A percentile compares a stretch with the other conserved stretches of the same genome.
Evolutionary conservation across 2,113 vertebrate genomes (phyloP).

Genomic region (Chlorodrepanis virens): DNA sequence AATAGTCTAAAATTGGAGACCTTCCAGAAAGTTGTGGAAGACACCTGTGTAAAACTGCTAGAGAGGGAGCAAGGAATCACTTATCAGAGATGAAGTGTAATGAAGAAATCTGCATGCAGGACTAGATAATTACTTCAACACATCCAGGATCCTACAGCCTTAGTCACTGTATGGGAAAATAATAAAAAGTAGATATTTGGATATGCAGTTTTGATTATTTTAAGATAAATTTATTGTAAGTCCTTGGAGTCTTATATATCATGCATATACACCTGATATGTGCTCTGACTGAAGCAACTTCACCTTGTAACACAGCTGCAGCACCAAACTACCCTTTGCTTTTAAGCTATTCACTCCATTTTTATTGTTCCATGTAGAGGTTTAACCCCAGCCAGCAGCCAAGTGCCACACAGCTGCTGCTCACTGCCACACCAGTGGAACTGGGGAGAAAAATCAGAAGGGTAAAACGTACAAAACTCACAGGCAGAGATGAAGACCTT

Average conservation of each 20-base stretch:
- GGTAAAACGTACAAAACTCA: neutral
- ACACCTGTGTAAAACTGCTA: neutral
- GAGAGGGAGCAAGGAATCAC: neutral
- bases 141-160: neutral
- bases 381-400: neutral
- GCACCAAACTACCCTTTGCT: neutral
- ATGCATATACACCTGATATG: neutral
- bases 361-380: neutral
- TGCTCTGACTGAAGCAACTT: neutral
- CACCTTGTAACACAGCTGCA: neutral
- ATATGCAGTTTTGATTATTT: neutral
- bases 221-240: neutral
- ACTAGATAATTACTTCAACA: neutral
- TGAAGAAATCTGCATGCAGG: neutral
- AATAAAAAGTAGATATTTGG: fast-evolving
- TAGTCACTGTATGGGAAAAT: neutral
- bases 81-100: neutral
- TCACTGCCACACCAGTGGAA: too few species aligned
- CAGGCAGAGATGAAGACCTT: neutral
- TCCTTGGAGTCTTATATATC: neutral
- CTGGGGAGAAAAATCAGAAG: neutral
- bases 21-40: neutral
- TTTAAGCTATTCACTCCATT: neutral
- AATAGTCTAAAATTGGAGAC: neutral
- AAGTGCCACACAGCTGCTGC: neutral